These are phyloP conservation scores for Thumatha senex DNA, from an alignment of 2,888 invertebrate genomes.

Conservation along the genomic window DNA sequence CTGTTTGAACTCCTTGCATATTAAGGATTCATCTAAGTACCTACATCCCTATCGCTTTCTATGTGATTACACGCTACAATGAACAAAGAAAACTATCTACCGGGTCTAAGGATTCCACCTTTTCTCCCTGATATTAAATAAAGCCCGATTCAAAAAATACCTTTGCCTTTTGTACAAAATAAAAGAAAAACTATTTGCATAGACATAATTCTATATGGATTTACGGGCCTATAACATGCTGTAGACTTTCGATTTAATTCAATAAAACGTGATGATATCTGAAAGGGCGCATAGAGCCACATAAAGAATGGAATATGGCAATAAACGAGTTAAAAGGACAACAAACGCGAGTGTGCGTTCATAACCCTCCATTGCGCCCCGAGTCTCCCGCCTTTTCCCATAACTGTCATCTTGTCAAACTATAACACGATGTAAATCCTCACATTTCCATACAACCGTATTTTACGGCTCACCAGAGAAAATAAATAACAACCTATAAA, in stretches of 20 bases:
- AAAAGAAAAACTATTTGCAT: neutral
- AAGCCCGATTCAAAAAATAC: slow-evolving; percentile 17
- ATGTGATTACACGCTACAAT: slow-evolving; percentile 62
- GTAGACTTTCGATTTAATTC: slow-evolving; percentile 40
- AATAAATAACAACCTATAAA: slow-evolving; percentile 79
- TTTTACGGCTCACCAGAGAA: slow-evolving; percentile 77
- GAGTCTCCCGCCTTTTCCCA: slow-evolving; percentile 50
- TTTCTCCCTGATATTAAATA: slow-evolving; percentile 52
- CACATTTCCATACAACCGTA: slow-evolving; percentile 78
- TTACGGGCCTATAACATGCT: slow-evolving; percentile 17
- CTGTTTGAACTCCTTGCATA: neutral
- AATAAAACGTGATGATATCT: slow-evolving; percentile 48
- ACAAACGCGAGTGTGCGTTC: slow-evolving; percentile 33
- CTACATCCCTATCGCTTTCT: slow-evolving; percentile 40
- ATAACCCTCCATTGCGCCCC: slow-evolving; percentile 29
- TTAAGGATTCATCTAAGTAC: neutral
- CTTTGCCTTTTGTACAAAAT: slow-evolving; percentile 3
- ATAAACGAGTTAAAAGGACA: slow-evolving; percentile 68
- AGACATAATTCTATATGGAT: slow-evolving; percentile 8
- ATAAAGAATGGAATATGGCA: slow-evolving; percentile 55
- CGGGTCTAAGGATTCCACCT: slow-evolving; percentile 39
- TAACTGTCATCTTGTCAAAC: slow-evolving; percentile 82
- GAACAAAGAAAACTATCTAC: slow-evolving; percentile 70
- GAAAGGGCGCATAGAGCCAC: slow-evolving; percentile 40
- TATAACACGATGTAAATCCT: slow-evolving; percentile 72